Evolutionary conservation across 2,113 vertebrate species (phyloP), one percentile per base, ranked within the genome.

Genomic region (Prionailurus viverrinus): DNA sequence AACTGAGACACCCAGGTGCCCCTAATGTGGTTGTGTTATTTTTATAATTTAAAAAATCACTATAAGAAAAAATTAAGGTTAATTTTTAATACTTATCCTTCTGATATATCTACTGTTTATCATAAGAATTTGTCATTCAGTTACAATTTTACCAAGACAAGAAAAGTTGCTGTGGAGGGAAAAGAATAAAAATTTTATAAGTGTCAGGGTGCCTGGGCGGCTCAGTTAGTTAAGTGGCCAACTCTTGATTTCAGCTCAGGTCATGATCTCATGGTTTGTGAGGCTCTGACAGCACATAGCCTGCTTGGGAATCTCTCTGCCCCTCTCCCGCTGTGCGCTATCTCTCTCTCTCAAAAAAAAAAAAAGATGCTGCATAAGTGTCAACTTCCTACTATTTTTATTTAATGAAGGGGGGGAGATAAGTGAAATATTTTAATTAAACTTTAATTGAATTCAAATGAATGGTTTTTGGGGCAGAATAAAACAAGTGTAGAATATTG

Each of bases 81-180:
- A 86, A 55, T 68, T 94, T 96, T 68, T 73, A 91, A 84, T 84
- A 82, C 0, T 36, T 45, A 63, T 79, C 41, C n/a, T 89, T 92
- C 14, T 33, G 5, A 19, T 78, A 31, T 84, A 48, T 29, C 31
- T 93, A 88, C 29, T 95, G 27, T 55, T 90, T 74, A 73, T 39
- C 36, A 96, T 61, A 86, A 92, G 88, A 85, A 39, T 69, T 66
- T 95, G 7, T 68, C 61, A 93, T 71, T 63, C 1, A 95, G 91
- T 36, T 96, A 25, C 14, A 55, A 58, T 93, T 88, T 95, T 76
- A 80, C 13, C 15, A 95, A 81, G 39, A 93, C 51, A 81, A 81
- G 61, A 96, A 87, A 97, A 96, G 48, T 55, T 88, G 48, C 58
- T 78, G 10, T 78, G 27, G 73, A 94, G 13, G 19, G 14, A 92